A percentile compares a stretch with the other conserved stretches of the same genome.
These are phyloP conservation scores for Chloroceryle aenea DNA, from an alignment of 2,113 vertebrate species.

Conservation along the genomic window DNA sequence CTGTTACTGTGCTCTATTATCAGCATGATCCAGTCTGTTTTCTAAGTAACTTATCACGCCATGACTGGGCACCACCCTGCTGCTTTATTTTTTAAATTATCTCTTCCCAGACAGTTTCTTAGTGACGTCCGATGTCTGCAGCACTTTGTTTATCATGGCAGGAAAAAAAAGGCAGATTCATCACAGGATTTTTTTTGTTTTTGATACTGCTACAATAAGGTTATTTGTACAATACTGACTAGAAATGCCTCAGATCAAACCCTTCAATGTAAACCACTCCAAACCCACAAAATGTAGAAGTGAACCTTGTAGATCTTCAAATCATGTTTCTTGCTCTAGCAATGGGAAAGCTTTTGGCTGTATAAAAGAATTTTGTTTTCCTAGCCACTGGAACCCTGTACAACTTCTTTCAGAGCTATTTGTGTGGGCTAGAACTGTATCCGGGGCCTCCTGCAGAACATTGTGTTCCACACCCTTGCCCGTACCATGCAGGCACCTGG, in stretches of 20 bases:
- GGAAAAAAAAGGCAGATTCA: conserved; percentile 28
- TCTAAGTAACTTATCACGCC: conserved; percentile 28
- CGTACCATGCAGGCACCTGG: neutral
- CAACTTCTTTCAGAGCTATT: neutral
- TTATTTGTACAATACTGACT: neutral
- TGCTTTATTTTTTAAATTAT: conserved; percentile 66
- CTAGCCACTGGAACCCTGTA: neutral
- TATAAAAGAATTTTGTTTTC: neutral
- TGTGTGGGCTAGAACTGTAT: neutral
- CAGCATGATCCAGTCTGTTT: conserved; percentile 42
- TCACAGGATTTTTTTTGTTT: neutral
- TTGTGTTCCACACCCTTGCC: neutral
- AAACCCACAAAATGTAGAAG: neutral
- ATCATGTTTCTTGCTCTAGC: neutral
- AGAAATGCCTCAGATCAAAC: neutral
- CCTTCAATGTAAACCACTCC: neutral
- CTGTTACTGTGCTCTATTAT: neutral
- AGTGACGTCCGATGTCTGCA: conserved; percentile 23
- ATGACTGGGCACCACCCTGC: conserved; percentile 10
- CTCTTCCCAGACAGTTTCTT: conserved; percentile 53
- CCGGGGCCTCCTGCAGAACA: neutral
- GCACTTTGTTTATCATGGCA: conserved; percentile 41
- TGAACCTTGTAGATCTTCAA: neutral
- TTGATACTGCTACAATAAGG: neutral
- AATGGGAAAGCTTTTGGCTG: neutral